Evolutionary conservation across 1,140 invertebrate species (phyloP), one percentile per base, ranked within the genome.

Genomic region (Elysia chlorotica): DNA sequence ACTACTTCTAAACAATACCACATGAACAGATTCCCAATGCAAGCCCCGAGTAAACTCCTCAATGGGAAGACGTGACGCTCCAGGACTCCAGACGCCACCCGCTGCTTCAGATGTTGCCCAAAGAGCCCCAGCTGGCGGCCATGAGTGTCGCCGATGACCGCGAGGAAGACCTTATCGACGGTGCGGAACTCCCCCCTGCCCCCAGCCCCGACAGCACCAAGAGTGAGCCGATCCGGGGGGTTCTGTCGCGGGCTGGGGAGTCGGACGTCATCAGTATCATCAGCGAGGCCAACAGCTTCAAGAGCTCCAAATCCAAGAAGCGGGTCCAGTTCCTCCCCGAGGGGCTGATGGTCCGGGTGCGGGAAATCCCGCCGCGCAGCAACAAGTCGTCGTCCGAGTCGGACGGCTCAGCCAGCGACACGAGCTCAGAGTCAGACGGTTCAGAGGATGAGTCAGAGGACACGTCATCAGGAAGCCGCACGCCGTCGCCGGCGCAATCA

Each of bases 311-410:
- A 19, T 62, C 23, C 21, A 62, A 62, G 28, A 71, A 63, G n/a
- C 57, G 69, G 6, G 69, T 71, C 4, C 69, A 63, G 38, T 71
- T 71, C 37, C 28, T 63, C 14, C 69, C 69, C 0, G 69, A 71
- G 25, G 69, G 59, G 1, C 33, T 28, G 41, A 21, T 71, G 17
- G 69, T 71, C n/a, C 35, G 38, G 14, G 69, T 71, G 1, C 35
- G 59, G 19, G 69, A 71, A 57, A 71, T 71, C 37, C 59, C 69
- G 36, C 57, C 57, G 6, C 28, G 69, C 36, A 62, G 48, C 31
- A 19, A 53, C 19, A 5, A 36, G 1, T 48, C 35, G 56, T 59
- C 56, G 10, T 63, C 69, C 28, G 35, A 59, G 1, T 71, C 68
- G 30, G 68, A 71, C 23, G 69, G 33, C 2, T 71, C 69, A 41